These are phyloP conservation scores for Phainopepla nitens DNA, from an alignment of 2,113 vertebrate genomes.

Conservation along the genomic window DNA sequence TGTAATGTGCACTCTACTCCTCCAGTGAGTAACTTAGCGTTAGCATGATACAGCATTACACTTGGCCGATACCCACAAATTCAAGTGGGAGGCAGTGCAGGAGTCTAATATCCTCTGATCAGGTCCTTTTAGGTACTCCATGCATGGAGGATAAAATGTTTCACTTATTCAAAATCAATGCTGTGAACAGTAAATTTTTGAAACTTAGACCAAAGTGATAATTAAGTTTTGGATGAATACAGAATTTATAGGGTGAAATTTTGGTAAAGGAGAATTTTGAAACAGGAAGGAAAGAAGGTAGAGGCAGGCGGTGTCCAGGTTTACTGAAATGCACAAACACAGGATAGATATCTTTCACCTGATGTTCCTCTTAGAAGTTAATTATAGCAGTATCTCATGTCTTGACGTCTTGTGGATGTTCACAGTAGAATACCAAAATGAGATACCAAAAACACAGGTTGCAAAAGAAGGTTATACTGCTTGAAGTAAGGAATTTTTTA, in stretches of 20 bases:
- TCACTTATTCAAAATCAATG: neutral
- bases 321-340: neutral
- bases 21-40: neutral
- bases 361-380: fast-evolving
- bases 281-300: neutral
- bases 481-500: neutral
- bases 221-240: neutral
- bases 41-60: neutral
- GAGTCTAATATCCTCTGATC: neutral
- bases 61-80: neutral
- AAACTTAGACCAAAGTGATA: neutral
- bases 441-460: neutral
- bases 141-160: neutral
- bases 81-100: neutral
- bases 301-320: neutral
- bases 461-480: neutral
- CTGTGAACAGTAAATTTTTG: neutral
- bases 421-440: neutral
- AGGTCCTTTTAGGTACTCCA: neutral
- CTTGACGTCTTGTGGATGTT: neutral
- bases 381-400: neutral
- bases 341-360: neutral
- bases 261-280: neutral
- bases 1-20: neutral
- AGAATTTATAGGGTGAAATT: neutral